Percentiles rank a stretch among this genome's conserved stretches.
Evolutionary conservation across 2,888 invertebrate genomes (phyloP).

Genomic region (Dicyrtoma fusca): DNA sequence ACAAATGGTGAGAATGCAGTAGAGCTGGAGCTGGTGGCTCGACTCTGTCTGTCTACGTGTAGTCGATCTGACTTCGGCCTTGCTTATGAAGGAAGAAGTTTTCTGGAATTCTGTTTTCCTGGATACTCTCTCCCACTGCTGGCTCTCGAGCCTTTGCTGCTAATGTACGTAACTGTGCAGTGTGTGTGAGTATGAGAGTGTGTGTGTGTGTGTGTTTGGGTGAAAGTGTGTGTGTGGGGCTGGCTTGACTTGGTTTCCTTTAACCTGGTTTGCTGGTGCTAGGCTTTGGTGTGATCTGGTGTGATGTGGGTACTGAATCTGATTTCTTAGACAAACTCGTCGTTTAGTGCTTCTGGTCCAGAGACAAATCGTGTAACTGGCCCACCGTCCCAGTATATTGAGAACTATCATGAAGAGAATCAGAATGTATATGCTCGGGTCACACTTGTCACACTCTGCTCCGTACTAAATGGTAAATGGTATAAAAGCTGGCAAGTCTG

Average conservation of each 20-base stretch:
- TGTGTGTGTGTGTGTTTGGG: too few relatives aligned
- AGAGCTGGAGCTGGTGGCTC: neutral
- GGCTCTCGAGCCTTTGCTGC: neutral
- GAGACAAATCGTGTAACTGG: too few relatives aligned
- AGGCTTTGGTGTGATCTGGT: too few relatives aligned
- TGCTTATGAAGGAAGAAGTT: conserved; percentile 16
- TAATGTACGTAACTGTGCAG: neutral
- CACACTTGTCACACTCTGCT: conserved; percentile 9
- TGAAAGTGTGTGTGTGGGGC: too few relatives aligned
- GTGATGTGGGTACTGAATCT: too few relatives aligned
- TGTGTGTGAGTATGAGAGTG: too few relatives aligned
- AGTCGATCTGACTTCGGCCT: conserved; percentile 6
- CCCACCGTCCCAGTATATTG: neutral
- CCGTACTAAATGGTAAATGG: conserved; percentile 1
- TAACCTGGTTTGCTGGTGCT: too few relatives aligned
- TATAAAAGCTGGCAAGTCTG: conserved; percentile 19
- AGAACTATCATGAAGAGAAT: neutral
- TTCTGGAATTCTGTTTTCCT: neutral
- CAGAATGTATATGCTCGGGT: neutral
- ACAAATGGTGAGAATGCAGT: neutral
- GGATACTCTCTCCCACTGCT: neutral
- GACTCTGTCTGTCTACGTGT: conserved; percentile 10
- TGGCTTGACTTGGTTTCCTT: too few relatives aligned
- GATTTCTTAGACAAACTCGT: too few relatives aligned
- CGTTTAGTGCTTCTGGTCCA: too few relatives aligned